A percentile compares a stretch with the other conserved stretches of the same genome.
These are phyloP conservation scores for Monodelphis domestica DNA, from an alignment of 2,797 vertebrate species.

Conservation along the genomic window DNA sequence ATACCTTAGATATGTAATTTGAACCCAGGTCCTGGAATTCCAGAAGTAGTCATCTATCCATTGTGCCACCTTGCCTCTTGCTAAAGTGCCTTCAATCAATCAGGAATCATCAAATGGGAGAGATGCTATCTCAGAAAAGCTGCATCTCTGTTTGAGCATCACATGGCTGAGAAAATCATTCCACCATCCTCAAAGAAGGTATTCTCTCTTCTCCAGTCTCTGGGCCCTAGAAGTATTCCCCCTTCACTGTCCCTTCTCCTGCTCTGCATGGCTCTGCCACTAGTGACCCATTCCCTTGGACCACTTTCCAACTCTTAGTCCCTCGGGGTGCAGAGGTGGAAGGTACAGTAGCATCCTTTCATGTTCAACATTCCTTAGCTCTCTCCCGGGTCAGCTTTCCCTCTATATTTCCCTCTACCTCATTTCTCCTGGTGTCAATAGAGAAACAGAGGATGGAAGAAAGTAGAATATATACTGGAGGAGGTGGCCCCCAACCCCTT, in stretches of 20 bases:
- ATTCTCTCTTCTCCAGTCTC: background rate
- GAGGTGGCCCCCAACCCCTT: background rate
- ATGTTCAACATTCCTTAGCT: background rate
- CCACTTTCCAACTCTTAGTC: background rate
- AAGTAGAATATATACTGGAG: background rate
- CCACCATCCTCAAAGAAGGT: background rate
- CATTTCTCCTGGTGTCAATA: background rate
- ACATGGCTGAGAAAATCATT: background rate
- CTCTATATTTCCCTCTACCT: background rate
- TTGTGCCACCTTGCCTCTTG: background rate
- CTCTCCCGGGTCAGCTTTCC: background rate
- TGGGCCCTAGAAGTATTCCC: background rate
- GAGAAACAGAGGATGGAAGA: background rate
- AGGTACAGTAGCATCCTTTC: background rate
- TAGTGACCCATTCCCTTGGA: background rate
- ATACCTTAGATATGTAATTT: background rate
- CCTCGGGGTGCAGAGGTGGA: background rate
- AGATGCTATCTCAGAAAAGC: background rate
- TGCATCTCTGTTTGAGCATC: background rate
- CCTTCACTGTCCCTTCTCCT: background rate
- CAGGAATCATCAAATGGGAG: background rate
- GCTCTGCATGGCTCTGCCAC: background rate
- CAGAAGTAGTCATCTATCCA: background rate
- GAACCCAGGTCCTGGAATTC: background rate
- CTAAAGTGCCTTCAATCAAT: background rate